A percentile compares a stretch with the other conserved stretches of the same genome.
These are phyloP conservation scores for Aegypius monachus DNA, from an alignment of 2,113 vertebrate genomes.

Conservation along the genomic window DNA sequence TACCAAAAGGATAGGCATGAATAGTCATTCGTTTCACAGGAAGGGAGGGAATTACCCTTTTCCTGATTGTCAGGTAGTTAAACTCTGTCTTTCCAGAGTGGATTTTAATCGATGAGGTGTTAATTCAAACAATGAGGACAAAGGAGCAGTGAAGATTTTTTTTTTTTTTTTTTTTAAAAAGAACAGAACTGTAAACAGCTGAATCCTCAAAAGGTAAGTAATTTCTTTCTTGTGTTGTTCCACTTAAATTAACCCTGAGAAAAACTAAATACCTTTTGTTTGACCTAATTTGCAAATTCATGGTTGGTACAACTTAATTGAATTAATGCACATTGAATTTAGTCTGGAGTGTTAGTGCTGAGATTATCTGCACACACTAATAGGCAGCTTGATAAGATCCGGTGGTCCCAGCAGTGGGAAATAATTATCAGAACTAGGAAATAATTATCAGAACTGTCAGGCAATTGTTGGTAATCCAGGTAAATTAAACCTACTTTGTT, in stretches of 20 bases:
- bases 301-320: not conserved
- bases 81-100: not conserved
- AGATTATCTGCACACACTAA: not conserved
- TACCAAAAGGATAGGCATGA: conserved; percentile 20
- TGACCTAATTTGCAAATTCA: not conserved
- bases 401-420: not conserved
- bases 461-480: not conserved
- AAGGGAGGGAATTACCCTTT: conserved; percentile 59
- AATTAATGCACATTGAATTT: not conserved
- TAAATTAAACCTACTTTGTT: not conserved
- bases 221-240: not conserved
- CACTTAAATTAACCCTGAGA: not conserved
- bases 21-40: conserved; percentile 36
- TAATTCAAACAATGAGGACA: not conserved
- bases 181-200: not conserved
- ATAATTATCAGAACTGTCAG: not conserved
- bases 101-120: not conserved
- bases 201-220: not conserved
- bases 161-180: not conserved
- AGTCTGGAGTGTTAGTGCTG: not conserved
- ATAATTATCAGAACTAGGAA: not conserved
- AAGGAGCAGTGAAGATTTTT: not conserved
- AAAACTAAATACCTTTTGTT: not conserved
- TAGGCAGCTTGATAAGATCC: not conserved
- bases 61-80: conserved; percentile 37